Evolutionary conservation across 2,888 invertebrate genomes (phyloP), one percentile per base, ranked within the genome.

Genomic region (Scaptomyza cyrtandrae): DNA sequence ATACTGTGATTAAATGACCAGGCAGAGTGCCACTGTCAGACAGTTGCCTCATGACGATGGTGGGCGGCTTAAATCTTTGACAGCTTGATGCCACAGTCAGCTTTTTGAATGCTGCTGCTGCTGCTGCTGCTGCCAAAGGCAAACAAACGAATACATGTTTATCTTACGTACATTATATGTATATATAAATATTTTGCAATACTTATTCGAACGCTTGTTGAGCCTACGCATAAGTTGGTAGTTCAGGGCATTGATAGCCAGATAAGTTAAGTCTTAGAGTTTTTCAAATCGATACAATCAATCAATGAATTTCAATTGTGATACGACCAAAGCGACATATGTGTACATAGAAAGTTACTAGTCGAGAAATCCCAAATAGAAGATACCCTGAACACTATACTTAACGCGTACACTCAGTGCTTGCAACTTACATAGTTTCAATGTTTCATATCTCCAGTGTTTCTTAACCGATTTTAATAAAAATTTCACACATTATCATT

Each of bases 1-100:
- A 89, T 87, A 84, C 89, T 77, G 86, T 81, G 79, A 88, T 89
- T 90, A 89, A 89, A 89, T 81, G 88, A 80, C 81, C 86, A 41
- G 70, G 71, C 57, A 79, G 87, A 79, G 79, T 77, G 86, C 84
- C 86, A 86, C 83, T 83, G 83, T 76, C 83, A 75, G 73, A 64
- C 84, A 71, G 78, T 60, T 80, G 80, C 63, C 52, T 35, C 10
- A 41, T 41, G 41, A 41, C 41, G 75, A 61, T 59, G 75, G 77
- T 77, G 77, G 77, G 77, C 77, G 78, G 78, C 67, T 78, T 78
- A 74, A 71, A 71, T 75, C 61, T 63, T 71, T 77, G 77, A 77
- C 77, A 78, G 77, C 71, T 71, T 67, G 76, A 71, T 67, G 78
- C 74, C 71, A 56, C 45, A 45, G 45, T 24, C 45, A n/a, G 27